Base-by-base conservation (phyloP, 2,888 invertebrate species). In the Heliothis peltigera region DNA sequence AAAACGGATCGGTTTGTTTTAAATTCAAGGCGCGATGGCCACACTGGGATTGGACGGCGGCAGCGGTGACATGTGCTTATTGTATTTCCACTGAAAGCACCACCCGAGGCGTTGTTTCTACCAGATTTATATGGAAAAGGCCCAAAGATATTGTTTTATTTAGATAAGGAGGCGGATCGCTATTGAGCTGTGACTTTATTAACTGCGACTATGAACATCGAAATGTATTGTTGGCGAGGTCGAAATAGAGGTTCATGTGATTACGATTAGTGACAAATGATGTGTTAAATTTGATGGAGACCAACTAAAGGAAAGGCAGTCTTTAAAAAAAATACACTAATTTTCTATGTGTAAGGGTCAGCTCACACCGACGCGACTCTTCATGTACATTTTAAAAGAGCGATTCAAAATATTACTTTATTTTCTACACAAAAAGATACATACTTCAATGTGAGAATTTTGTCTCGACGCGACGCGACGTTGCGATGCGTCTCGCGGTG, bases 11-110 rank as follows among this genome's bases (percentile, higher is more conserved):
- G 81, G 80, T 80, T 39, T 83, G 79, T 84, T 89, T 89, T 81
- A 86, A 85, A 90, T 90, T 89, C 89, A 86, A 84, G 67, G 69
- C 79, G 82, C 82, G 84, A 68, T 59, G 72, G 81, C 82, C 82
- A 74, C 79, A 75, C 70, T 79, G 74, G 81, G 83, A 79, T 82
- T 82, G 82, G 79, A 76, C 77, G 61, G 65, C 32, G 65, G 81
- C 77, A 60, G 65, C 32, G 65, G 81, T 81, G 86, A 84, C 87
- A 84, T 83, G 86, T 84, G 81, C 86, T 87, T 87, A 88, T 88
- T 89, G 87, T 88, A 86, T 89, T 87, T 83, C 79, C 80, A 82
- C 76, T 81, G 71, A 70, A 75, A 78, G 69, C 70, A 69, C 67
- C 72, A 72, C 75, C 64, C 70, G 70, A 75, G 68, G 72, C 70